A percentile compares a stretch with the other conserved stretches of the same genome.
Conservation (phyloP, 1,140 invertebrate species). For the Listronotus oregonensis region DNA sequence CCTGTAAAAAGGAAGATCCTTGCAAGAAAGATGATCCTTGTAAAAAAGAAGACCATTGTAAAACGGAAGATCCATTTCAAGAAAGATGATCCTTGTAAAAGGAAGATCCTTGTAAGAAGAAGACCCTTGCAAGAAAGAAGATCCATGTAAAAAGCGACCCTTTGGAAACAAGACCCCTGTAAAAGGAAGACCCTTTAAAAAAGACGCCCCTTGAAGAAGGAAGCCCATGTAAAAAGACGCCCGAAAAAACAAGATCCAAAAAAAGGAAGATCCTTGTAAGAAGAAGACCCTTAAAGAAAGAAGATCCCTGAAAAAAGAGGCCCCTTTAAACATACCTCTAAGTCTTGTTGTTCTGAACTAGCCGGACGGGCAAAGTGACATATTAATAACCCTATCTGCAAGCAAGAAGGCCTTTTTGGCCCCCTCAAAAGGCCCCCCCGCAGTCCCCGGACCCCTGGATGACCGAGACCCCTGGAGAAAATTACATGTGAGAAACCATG, state of each 20-base stretch:
- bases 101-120: background rate
- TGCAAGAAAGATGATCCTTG: constrained; percentile 24
- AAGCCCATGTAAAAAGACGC: background rate
- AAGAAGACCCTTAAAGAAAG: constrained; percentile 26
- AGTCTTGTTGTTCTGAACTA: too few relatives aligned
- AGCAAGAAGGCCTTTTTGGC: background rate
- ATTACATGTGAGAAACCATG: background rate
- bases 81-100: too few relatives aligned
- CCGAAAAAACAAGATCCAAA: constrained; percentile 13
- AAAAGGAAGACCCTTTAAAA: background rate
- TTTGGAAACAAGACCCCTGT: background rate
- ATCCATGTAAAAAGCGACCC: background rate
- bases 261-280: constrained; percentile 16
- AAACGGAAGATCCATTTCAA: too few relatives aligned
- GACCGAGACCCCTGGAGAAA: background rate
- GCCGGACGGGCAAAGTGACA: too few relatives aligned
- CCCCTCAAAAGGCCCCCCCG: background rate
- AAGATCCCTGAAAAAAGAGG: too few relatives aligned
- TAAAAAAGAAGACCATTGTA: too few relatives aligned
- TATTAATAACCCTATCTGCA: background rate
- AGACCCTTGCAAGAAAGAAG: constrained; percentile 14
- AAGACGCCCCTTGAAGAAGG: constrained; percentile 3
- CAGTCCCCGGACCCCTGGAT: background rate
- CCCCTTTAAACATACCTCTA: too few relatives aligned
- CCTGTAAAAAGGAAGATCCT: background rate